Conservation (phyloP, 2,888 invertebrate genomes). For the Thereva unica region DNA sequence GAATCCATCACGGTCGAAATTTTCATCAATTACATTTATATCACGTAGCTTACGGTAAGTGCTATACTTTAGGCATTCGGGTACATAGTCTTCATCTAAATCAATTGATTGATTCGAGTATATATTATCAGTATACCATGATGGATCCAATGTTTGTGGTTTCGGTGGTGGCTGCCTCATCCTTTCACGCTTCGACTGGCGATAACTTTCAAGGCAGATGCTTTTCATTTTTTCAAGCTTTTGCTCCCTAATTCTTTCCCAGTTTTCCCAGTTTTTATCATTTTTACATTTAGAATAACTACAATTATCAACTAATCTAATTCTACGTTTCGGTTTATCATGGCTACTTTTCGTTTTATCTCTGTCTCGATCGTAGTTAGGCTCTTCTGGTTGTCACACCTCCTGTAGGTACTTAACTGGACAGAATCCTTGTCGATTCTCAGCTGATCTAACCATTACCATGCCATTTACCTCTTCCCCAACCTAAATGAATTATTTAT, state of each 20-base stretch:
- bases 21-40: conserved; percentile 54
- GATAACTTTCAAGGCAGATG: conserved; percentile 57
- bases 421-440: conserved; percentile 90
- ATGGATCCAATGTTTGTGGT: conserved; percentile 55
- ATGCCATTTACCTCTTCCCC: conserved; percentile 92
- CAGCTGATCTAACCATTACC: conserved; percentile 90
- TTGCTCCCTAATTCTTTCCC: conserved; percentile 58
- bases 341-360: conserved; percentile 47
- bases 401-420: conserved; percentile 94
- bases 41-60: conserved; percentile 52
- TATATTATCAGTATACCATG: conserved; percentile 59
- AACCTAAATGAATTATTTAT: conserved; percentile 55
- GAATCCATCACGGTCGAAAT: conserved; percentile 46
- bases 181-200: conserved; percentile 56
- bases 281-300: conserved; percentile 51
- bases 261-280: conserved; percentile 58
- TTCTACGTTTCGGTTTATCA: conserved; percentile 57
- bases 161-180: conserved; percentile 52
- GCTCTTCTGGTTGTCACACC: conserved; percentile 77
- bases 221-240: conserved; percentile 58
- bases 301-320: conserved; percentile 52
- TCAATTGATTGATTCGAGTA: conserved; percentile 58
- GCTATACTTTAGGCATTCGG: conserved; percentile 54
- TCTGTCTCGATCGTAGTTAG: conserved; percentile 50
- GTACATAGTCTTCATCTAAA: conserved; percentile 54